Percentiles rank a stretch among this genome's conserved stretches.
phyloP scores from a whole-genome alignment of 2,113 vertebrate genomes.

The Ophiodon elongatus region DNA sequence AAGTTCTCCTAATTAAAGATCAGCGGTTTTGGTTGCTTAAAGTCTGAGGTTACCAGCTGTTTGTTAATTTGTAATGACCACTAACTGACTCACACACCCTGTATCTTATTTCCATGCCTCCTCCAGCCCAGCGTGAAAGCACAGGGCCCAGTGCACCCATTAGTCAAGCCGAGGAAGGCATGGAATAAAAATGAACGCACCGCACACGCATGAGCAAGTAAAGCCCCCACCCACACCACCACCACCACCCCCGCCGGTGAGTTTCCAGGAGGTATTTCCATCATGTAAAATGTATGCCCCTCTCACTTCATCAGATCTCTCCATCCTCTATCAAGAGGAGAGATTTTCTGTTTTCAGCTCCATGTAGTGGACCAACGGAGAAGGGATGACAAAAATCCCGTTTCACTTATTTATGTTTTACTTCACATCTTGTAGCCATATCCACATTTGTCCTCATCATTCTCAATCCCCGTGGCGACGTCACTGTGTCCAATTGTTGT shows the following conservation, averaged over 20 bases:
- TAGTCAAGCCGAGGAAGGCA: slow-evolving; percentile 66
- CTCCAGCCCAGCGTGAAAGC: slow-evolving; percentile 54
- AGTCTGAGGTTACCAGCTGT: slow-evolving; percentile 35
- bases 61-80: slow-evolving; percentile 48
- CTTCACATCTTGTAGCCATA: not conserved
- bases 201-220: slow-evolving; percentile 57
- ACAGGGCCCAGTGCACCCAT: slow-evolving; percentile 61
- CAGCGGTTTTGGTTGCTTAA: slow-evolving; percentile 1
- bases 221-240: slow-evolving; percentile 8
- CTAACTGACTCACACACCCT: slow-evolving; percentile 50
- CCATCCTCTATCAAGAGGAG: slow-evolving; percentile 5
- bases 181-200: slow-evolving; percentile 74
- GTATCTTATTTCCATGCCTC: slow-evolving; percentile 66
- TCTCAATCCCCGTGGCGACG: not conserved
- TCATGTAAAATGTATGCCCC: slow-evolving; percentile 66
- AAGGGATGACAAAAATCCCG: not conserved
- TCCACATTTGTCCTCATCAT: not conserved
- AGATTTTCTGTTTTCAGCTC: not conserved
- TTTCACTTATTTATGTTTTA: not conserved
- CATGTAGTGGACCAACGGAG: not conserved
- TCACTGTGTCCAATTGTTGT: not conserved
- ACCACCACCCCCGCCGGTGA: slow-evolving; percentile 4
- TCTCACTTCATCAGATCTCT: slow-evolving; percentile 21
- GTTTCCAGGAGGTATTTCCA: slow-evolving; percentile 65
- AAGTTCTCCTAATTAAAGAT: slow-evolving; percentile 19